Evolutionary conservation across 2,888 invertebrate species (phyloP).

Genomic region (Microdon myrmicae): DNA sequence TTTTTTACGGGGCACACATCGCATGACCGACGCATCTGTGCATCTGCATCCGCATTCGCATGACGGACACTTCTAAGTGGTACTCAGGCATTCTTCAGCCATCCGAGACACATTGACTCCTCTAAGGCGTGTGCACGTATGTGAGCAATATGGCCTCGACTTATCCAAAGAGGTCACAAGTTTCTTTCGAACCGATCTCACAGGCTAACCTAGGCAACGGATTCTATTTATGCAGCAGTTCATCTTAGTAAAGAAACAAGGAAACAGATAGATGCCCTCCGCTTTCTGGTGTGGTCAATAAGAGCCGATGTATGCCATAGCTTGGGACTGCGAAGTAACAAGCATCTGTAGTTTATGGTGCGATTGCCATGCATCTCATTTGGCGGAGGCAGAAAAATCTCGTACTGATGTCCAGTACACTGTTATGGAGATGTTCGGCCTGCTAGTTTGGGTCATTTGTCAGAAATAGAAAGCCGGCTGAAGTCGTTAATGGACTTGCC

Average conservation of each 20-base stretch:
- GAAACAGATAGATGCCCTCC: conserved; percentile 37
- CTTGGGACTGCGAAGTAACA: conserved; percentile 8
- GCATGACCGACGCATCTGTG: too few species aligned
- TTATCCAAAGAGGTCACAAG: conserved; percentile 43
- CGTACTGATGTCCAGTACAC: conserved; percentile 7
- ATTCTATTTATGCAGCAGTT: conserved; percentile 22
- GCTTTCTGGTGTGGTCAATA: conserved; percentile 4
- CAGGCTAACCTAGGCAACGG: conserved; percentile 28
- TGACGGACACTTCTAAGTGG: conserved; percentile 49
- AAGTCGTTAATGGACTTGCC: conserved; percentile 12
- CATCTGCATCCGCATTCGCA: conserved; percentile 51
- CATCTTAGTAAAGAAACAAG: conserved; percentile 21
- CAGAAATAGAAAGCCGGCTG: background rate
- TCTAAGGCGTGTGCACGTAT: conserved; percentile 27
- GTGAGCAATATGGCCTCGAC: conserved; percentile 32
- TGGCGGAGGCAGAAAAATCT: conserved; percentile 9
- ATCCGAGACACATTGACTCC: conserved; percentile 9
- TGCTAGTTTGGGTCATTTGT: conserved; percentile 10
- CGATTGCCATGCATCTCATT: conserved; percentile 37
- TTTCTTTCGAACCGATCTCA: conserved; percentile 19
- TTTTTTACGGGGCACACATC: conserved; percentile 49
- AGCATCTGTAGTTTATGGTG: conserved; percentile 25
- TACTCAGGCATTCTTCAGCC: conserved; percentile 35
- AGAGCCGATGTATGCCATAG: conserved; percentile 37
- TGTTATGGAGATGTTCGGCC: conserved; percentile 18